These are phyloP conservation scores for Molanna angustata DNA, from an alignment of 2,888 invertebrate genomes.

Conservation along the genomic window DNA sequence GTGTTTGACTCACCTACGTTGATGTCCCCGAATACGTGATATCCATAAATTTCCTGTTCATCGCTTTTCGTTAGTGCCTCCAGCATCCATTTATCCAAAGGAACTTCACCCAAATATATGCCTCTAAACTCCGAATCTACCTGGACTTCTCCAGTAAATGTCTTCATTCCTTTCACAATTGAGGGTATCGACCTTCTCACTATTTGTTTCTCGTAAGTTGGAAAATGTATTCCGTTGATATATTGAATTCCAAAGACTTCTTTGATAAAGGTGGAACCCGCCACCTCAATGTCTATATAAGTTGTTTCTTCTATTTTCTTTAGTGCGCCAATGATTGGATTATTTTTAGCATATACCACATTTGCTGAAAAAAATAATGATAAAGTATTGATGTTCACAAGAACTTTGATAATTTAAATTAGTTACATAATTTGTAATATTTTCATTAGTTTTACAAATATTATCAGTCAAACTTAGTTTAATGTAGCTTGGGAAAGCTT, in stretches of 20 bases:
- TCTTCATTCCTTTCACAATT: slow-evolving; percentile 21
- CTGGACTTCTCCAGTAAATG: slow-evolving; percentile 19
- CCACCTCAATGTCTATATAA: slow-evolving; percentile 2
- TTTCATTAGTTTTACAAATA: no score
- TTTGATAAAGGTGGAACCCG: background rate
- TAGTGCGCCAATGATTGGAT: background rate
- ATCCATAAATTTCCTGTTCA: slow-evolving; percentile 22
- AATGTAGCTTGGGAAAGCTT: no score
- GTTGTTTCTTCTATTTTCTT: background rate
- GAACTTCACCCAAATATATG: slow-evolving; percentile 10
- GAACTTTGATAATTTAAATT: background rate
- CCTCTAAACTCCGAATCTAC: slow-evolving; percentile 16
- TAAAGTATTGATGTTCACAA: background rate
- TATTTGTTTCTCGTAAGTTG: background rate
- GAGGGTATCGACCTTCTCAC: slow-evolving; percentile 5
- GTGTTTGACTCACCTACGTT: slow-evolving; percentile 17
- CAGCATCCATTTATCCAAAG: slow-evolving; percentile 16
- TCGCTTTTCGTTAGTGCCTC: slow-evolving; percentile 23
- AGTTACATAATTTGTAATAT: no score
- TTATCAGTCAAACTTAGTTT: no score
- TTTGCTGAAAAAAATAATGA: slow-evolving; percentile 6
- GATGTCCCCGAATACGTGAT: slow-evolving; percentile 17
- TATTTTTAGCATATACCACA: background rate
- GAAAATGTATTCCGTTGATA: slow-evolving; percentile 1
- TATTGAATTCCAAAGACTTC: background rate